These are phyloP conservation scores for Catharus bicknelli DNA, from an alignment of 2,113 vertebrate genomes.

Conservation along the genomic window DNA sequence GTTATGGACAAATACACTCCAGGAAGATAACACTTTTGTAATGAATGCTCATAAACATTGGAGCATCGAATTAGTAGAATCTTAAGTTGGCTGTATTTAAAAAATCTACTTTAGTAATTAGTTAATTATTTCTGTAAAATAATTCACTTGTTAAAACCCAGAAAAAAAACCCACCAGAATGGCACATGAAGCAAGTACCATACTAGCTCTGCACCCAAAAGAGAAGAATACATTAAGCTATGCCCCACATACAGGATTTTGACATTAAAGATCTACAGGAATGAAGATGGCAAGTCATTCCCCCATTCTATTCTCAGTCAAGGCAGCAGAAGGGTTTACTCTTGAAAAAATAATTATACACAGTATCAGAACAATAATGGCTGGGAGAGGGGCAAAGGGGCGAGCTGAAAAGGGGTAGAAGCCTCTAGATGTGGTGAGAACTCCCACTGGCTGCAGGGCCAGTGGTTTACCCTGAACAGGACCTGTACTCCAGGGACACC, in stretches of 20 bases:
- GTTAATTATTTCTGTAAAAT: not conserved
- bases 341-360: conserved; percentile 32
- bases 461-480: not conserved
- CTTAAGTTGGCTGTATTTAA: not conserved
- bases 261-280: not conserved
- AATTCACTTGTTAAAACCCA: not conserved
- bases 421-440: not conserved
- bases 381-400: not conserved
- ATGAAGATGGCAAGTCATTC: not conserved
- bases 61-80: not conserved
- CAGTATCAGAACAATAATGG: conserved; percentile 26
- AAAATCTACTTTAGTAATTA: not conserved
- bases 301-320: not conserved
- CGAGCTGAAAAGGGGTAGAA: not conserved
- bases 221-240: not conserved
- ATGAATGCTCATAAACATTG: not conserved
- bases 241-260: not conserved
- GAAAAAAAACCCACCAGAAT: not conserved
- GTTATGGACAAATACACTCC: not conserved
- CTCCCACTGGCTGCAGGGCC: not conserved
- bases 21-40: not conserved
- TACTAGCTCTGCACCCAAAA: not conserved
- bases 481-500: not conserved
- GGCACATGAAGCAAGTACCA: not conserved
- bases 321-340: conserved; percentile 29